Evolutionary conservation across 1,140 invertebrate genomes (phyloP).

Genomic region (Aphaenogaster ashmeadi): DNA sequence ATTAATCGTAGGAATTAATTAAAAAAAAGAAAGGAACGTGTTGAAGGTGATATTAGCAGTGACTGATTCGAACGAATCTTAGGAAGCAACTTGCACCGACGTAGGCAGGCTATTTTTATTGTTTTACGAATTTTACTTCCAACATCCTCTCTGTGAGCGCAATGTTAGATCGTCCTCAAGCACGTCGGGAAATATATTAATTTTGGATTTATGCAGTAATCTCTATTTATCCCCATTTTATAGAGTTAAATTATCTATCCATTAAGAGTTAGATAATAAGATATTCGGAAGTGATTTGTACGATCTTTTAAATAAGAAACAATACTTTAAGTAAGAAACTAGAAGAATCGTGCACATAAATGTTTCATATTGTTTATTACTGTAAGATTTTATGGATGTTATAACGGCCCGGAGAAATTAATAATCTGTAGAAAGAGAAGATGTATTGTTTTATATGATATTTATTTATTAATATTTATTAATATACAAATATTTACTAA

Average conservation of each 20-base stretch:
- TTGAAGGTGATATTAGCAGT: conserved; percentile 49
- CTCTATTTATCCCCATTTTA: neutral
- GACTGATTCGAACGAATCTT: conserved; percentile 30
- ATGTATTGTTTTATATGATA: neutral
- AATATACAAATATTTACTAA: no score
- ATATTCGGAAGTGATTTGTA: conserved; percentile 26
- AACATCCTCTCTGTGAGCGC: conserved; percentile 10
- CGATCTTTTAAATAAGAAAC: conserved; percentile 35
- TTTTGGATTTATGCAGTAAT: conserved; percentile 11
- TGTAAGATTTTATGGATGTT: conserved; percentile 53
- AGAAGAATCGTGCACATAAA: neutral
- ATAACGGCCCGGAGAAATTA: neutral
- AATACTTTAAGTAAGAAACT: neutral
- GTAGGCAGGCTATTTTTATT: conserved; percentile 20
- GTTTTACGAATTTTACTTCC: conserved; percentile 46
- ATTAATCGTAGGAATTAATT: conserved; percentile 44
- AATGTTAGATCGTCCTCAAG: neutral
- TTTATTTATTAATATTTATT: neutral
- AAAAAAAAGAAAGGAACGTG: conserved; percentile 25
- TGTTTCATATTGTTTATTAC: conserved; percentile 37
- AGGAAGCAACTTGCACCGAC: conserved; percentile 34
- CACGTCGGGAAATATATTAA: neutral
- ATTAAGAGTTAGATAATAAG: conserved; percentile 25
- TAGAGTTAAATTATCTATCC: conserved; percentile 32
- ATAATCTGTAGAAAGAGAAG: neutral